Conservation (phyloP, 2,888 invertebrate genomes). For the Watsonalla cultraria region DNA sequence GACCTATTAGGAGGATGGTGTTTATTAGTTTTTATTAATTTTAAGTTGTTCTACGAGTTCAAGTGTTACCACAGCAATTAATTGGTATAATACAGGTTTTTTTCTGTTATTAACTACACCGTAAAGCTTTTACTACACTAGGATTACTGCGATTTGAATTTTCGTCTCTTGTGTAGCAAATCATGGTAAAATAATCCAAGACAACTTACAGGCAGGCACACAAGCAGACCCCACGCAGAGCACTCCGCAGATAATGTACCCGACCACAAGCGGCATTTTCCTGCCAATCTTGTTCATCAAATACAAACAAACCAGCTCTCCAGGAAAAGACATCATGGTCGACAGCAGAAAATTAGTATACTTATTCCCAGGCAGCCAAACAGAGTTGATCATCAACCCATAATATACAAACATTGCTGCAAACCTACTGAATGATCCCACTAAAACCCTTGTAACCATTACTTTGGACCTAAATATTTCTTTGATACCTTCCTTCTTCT, state of each 20-base stretch:
- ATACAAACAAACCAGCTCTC: constrained; percentile 51
- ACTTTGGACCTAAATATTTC: constrained; percentile 46
- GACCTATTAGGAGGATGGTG: too few species aligned
- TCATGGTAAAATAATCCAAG: neutral
- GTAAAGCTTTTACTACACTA: too few species aligned
- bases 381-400: constrained; percentile 58
- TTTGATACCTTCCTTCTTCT: constrained; percentile 39
- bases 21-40: too few species aligned
- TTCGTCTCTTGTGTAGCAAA: too few species aligned
- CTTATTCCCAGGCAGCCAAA: constrained; percentile 58
- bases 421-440: constrained; percentile 41
- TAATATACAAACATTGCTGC: constrained; percentile 59
- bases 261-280: constrained; percentile 45
- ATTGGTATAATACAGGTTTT: too few species aligned
- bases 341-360: constrained; percentile 57
- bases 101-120: too few species aligned
- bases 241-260: constrained; percentile 43
- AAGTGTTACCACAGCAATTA: too few species aligned
- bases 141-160: too few species aligned
- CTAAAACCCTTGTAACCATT: constrained; percentile 44
- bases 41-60: too few species aligned
- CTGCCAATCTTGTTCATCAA: constrained; percentile 60
- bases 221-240: constrained; percentile 44
- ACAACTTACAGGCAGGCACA: constrained; percentile 48
- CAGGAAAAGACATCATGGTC: constrained; percentile 62